Percentiles rank a stretch among this genome's conserved stretches.
These are phyloP conservation scores for Eulimnadia texana DNA, from an alignment of 1,140 invertebrate species.

Conservation along the genomic window DNA sequence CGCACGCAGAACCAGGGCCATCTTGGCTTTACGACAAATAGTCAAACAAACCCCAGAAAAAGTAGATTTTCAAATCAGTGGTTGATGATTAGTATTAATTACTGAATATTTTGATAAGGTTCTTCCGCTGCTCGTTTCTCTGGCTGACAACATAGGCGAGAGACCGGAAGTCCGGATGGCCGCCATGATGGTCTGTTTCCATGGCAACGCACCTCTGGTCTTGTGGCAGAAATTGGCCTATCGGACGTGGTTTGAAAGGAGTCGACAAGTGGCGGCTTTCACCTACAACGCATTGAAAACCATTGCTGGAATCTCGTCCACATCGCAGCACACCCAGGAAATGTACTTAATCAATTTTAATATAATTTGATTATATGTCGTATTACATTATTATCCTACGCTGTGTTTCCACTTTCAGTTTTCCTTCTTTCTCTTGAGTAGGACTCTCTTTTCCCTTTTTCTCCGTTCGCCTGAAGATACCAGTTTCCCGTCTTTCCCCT, in stretches of 20 bases:
- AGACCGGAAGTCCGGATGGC: constrained; percentile 1
- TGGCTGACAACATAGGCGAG: constrained; percentile 2
- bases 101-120: neutral
- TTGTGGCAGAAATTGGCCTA: constrained; percentile 4
- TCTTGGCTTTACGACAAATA: neutral
- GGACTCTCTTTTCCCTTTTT: no score
- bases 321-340: neutral
- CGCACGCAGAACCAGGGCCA: neutral
- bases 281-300: neutral
- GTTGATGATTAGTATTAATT: neutral
- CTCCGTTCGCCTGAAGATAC: neutral
- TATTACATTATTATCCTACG: neutral
- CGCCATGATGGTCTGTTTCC: neutral
- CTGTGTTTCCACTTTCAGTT: no score
- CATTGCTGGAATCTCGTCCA: neutral
- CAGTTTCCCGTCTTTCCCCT: no score
- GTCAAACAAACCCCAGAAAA: neutral
- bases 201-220: neutral
- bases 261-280: neutral
- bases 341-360: neutral
- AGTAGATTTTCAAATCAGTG: neutral
- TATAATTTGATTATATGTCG: neutral
- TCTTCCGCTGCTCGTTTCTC: neutral
- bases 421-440: no score
- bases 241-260: constrained; percentile 1